Base-by-base conservation (phyloP, 2,113 vertebrate species). In the Anhinga anhinga region DNA sequence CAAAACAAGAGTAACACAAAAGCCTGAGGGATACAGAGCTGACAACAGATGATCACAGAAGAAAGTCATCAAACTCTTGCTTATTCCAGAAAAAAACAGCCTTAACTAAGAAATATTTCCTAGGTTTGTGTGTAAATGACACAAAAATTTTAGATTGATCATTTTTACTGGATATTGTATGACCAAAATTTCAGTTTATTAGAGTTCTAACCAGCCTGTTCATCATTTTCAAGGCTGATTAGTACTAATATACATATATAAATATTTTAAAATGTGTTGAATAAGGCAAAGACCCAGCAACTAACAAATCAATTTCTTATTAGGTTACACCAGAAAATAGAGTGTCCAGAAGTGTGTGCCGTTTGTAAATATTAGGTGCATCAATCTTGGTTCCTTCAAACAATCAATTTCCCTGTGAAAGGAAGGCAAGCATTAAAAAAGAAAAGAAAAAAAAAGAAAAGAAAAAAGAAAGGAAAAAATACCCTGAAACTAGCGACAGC, bases 1-100 rank as follows among this genome's bases (percentile, higher is more conserved):
- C 94, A 94, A 97, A 95, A 95, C 87, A 96, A 73, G 45, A 94
- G 71, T 80, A 96, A 94, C 86, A 95, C 82, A 96, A 95, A 97
- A 97, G 93, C 94, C 93, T 93, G 91, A 80, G 91, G 93, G 93
- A 93, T 93, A 82, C 89, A 94, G 89, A 90, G 77, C 89, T 97
- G 96, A 96, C 96, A 96, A 94, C 78, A 95, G 81, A 93, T 91
- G 93, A 97, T 97, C 96, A 97, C 83, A 97, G 91, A 89, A 95
- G 80, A 91, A 89, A 91, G 70, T 87, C 83, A 96, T 95, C 88
- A 93, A 92, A 96, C 93, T 95, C 83, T 89, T 94, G 74, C 78
- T 93, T 94, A 85, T 95, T 89, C 22, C 82, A 77, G 71, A 85
- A 89, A 79, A 95, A 95, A 47, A 29, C 10, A 19, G 47, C 58